Conservation (phyloP, 1,140 invertebrate genomes). For the Tetramorium parvispinum region DNA sequence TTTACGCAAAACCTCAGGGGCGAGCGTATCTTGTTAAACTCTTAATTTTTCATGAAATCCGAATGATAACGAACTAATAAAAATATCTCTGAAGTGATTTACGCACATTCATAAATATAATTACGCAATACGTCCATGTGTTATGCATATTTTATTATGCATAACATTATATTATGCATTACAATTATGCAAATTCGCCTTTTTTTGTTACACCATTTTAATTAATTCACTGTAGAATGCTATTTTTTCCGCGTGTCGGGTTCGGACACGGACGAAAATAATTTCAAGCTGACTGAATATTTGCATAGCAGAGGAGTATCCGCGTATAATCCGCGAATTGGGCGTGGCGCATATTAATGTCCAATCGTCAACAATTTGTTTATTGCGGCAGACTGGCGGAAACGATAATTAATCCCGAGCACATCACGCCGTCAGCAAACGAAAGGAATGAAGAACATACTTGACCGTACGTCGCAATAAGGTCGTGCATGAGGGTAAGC, state of each 20-base stretch:
- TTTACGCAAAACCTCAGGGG: background rate
- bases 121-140: background rate
- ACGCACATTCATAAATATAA: conserved; percentile 5
- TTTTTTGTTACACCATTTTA: conserved; percentile 17
- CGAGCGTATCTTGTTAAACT: background rate
- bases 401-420: conserved; percentile 25
- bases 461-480: conserved; percentile 28
- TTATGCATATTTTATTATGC: conserved; percentile 9
- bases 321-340: conserved; percentile 6
- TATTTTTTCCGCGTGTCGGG: background rate
- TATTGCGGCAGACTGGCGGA: background rate
- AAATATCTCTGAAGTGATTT: background rate
- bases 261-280: background rate
- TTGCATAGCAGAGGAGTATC: background rate
- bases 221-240: conserved; percentile 13
- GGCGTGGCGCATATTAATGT: background rate
- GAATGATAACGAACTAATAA: background rate
- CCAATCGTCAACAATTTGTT: conserved; percentile 15
- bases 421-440: background rate
- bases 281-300: conserved; percentile 5
- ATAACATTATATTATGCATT: conserved; percentile 16
- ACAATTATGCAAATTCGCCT: conserved; percentile 8
- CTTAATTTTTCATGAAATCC: background rate
- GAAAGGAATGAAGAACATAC: conserved; percentile 16
- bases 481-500: conserved; percentile 36